Evolutionary conservation across 2,797 vertebrate species (phyloP), one percentile per base, ranked within the genome.

Genomic region (Taenioides sp.): DNA sequence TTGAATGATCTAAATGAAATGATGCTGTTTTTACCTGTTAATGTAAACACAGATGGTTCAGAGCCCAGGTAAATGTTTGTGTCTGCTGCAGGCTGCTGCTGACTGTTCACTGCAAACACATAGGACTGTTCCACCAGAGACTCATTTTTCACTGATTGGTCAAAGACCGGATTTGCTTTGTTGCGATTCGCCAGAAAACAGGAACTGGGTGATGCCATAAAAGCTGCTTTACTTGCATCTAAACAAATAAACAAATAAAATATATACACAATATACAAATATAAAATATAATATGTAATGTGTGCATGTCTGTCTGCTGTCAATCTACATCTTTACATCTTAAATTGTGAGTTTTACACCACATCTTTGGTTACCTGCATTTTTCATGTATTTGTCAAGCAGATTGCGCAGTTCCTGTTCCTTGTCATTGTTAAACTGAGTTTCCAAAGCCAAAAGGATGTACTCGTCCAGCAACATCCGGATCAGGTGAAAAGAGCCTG

Each of bases 401-500:
- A 99, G 93, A 90, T 96, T 98, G 90, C 98, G 97, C 82, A 99
- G 94, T 71, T 99, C 98, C 88, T 98, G 97, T 85, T 99, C 98
- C 91, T 98, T 98, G 92, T 99, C 95, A 20, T 99, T 99, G 88
- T 98, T 99, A 91, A 99, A 99, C 83, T 99, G 98, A 16, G 98
- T 98, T 89, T 99, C 98, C 90, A 99, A 96, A 65, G 97, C 97
- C 22, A 99, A 77, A 71, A 99, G 93, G 89, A 99, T 98, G 88
- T 99, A 99, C 84, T 99, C 98, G 73, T 99, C 98, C n/a, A 99
- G 84, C 80, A 99, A 94, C 98, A 99, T 99, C 83, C 98, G 90
- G 83, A 99, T 97, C 88, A 99, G 93, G 85, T 99, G 98, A 92
- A 99, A 99, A 76, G 98, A 99, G 73, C 97, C 98, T 99, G 4